phyloP scores from a whole-genome alignment of 2,797 vertebrate genomes.

The Setipinna tenuifilis region DNA sequence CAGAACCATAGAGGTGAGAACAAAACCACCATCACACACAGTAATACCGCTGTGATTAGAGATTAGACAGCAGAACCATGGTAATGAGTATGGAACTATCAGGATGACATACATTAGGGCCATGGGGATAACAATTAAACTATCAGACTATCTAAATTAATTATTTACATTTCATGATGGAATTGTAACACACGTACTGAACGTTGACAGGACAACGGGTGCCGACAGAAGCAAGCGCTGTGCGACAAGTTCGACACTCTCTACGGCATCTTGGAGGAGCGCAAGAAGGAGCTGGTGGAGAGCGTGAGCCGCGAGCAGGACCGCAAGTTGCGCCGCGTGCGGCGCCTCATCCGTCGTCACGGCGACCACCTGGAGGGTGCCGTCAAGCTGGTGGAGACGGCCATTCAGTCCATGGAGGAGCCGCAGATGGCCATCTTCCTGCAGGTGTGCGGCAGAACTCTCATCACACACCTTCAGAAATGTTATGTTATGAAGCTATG shows the following conservation, averaged over 20 bases:
- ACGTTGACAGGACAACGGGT: constrained; percentile 79
- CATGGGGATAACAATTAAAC: no score
- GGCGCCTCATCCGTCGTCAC: constrained; percentile 79
- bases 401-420: constrained; percentile 89
- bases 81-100: not conserved
- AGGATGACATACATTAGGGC: no score
- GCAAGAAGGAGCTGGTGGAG: constrained; percentile 84
- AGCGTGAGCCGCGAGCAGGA: constrained; percentile 80
- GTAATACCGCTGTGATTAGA: not conserved
- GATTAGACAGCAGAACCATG: not conserved
- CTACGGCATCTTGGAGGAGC: constrained; percentile 82
- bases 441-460: constrained; percentile 70
- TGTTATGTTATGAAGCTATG: no score
- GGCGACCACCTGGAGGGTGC: constrained; percentile 83
- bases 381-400: constrained; percentile 84
- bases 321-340: constrained; percentile 76
- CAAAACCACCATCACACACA: constrained; percentile 8
- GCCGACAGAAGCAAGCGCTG: constrained; percentile 79
- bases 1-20: constrained; percentile 80
- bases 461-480: not conserved
- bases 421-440: constrained; percentile 86
- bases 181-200: no score
- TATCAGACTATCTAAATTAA: no score
- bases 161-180: no score
- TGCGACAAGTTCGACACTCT: constrained; percentile 76